Conservation (phyloP, 1,140 invertebrate genomes). For the Drosophila suzukii region DNA sequence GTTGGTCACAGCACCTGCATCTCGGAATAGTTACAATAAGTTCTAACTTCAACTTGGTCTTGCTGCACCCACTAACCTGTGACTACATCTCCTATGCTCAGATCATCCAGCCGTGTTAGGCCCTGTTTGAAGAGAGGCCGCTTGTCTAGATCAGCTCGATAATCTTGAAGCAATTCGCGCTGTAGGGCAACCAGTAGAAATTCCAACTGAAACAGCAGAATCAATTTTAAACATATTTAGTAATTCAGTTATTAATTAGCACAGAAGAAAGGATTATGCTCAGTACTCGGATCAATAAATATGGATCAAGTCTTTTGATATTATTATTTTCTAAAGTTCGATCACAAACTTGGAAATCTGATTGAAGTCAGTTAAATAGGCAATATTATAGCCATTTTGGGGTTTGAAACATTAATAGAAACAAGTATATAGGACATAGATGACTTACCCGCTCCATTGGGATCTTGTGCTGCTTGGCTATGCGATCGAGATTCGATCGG, state of each 20-base stretch:
- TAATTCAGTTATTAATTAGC: background rate
- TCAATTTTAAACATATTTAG: background rate
- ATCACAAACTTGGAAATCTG: too few species aligned
- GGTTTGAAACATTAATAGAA: too few species aligned
- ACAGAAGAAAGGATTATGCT: too few species aligned
- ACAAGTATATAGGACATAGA: background rate
- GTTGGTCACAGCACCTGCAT: constrained; percentile 89
- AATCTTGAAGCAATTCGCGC: constrained; percentile 88
- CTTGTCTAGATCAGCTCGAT: constrained; percentile 87
- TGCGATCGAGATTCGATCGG: constrained; percentile 41
- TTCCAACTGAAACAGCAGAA: constrained; percentile 83
- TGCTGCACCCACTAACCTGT: constrained; percentile 63
- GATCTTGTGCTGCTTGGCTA: constrained; percentile 85
- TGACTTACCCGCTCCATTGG: constrained; percentile 85
- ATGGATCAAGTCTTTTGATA: too few species aligned
- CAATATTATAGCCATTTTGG: too few species aligned
- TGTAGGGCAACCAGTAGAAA: constrained; percentile 88
- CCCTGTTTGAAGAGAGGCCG: constrained; percentile 89
- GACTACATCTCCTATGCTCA: constrained; percentile 86
- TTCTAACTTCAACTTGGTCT: background rate
- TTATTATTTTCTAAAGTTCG: too few species aligned
- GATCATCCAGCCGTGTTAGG: constrained; percentile 87
- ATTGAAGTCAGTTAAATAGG: too few species aligned
- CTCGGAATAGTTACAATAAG: background rate
- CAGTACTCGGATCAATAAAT: too few species aligned